These are phyloP conservation scores for Chaenodraco wilsoni DNA, from an alignment of 2,797 vertebrate genomes.

Conservation along the genomic window DNA sequence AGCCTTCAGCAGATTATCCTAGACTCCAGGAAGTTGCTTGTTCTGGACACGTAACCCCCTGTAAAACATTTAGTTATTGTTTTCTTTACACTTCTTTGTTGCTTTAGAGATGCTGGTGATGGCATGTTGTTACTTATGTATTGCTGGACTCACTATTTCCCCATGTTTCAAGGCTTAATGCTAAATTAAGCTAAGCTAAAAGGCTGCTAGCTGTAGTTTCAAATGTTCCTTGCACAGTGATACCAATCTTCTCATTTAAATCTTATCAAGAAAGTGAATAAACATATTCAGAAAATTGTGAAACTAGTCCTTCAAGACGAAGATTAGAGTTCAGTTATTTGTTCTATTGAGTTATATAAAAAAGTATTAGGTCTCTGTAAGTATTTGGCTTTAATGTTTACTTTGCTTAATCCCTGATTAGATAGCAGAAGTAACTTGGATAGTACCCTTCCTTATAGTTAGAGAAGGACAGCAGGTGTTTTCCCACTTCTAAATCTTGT, in stretches of 20 bases:
- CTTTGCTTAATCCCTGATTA: constrained; percentile 2
- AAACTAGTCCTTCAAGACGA: neutral
- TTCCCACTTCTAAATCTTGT: constrained; percentile 48
- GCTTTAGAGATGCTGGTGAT: neutral
- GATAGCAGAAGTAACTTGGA: neutral
- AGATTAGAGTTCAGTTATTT: neutral
- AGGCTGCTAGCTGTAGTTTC: neutral
- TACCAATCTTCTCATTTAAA: neutral
- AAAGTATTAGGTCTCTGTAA: neutral
- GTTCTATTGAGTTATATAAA: neutral
- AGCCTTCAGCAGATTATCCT: neutral
- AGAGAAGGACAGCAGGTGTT: constrained; percentile 59
- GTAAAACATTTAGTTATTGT: no score
- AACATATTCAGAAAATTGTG: neutral
- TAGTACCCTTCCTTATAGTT: neutral
- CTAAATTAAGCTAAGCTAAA: no score
- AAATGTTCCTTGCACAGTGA: neutral
- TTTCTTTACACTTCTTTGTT: no score
- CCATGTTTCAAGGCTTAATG: neutral
- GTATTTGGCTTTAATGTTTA: neutral
- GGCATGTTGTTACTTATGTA: no score
- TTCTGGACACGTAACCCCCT: no score
- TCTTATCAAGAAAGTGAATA: neutral
- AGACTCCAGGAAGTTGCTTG: neutral
- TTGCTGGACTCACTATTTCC: neutral